Conservation (phyloP, 92 coral and sea anemone species). For the Paramuricea clavata region DNA sequence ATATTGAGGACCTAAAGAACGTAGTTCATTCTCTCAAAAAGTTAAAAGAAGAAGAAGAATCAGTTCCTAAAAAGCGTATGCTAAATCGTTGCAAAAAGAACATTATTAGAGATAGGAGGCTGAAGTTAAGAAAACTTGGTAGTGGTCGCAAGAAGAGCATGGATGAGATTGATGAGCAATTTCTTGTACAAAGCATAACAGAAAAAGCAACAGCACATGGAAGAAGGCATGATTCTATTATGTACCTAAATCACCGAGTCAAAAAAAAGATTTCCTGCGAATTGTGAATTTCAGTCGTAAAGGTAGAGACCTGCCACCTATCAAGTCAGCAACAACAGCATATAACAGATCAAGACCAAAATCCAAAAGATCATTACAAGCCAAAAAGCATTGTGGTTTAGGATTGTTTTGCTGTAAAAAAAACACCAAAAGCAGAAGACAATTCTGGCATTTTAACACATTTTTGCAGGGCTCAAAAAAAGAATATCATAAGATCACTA, state of each 20-base stretch:
- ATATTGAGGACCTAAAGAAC: constrained; percentile 28
- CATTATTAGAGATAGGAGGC: constrained; percentile 39
- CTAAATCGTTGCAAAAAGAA: constrained; percentile 40
- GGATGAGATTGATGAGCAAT: constrained; percentile 44
- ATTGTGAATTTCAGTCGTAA: constrained; percentile 42
- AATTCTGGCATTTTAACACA: constrained; percentile 26
- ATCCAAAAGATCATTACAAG: constrained; percentile 52
- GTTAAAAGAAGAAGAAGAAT: constrained; percentile 33
- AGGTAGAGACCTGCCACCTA: constrained; percentile 27
- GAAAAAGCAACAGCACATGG: constrained; percentile 52
- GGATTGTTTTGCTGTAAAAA: constrained; percentile 33
- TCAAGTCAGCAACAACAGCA: constrained; percentile 62
- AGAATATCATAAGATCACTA: constrained; percentile 36
- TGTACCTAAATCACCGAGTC: constrained; percentile 41
- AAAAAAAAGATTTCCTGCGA: constrained; percentile 37
- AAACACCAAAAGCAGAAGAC: constrained; percentile 28
- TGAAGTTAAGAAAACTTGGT: constrained; percentile 42
- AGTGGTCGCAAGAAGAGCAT: constrained; percentile 37
- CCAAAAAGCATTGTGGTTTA: constrained; percentile 42
- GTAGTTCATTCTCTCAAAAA: constrained; percentile 34
- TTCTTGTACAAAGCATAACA: constrained; percentile 31
- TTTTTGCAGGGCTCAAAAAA: constrained; percentile 32
- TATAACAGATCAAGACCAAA: constrained; percentile 50
- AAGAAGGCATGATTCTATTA: constrained; percentile 49
- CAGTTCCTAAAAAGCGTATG: constrained; percentile 42